Evolutionary conservation across 2,797 vertebrate genomes (phyloP), one percentile per base, ranked within the genome.

Genomic region (Sebastes iracundus): DNA sequence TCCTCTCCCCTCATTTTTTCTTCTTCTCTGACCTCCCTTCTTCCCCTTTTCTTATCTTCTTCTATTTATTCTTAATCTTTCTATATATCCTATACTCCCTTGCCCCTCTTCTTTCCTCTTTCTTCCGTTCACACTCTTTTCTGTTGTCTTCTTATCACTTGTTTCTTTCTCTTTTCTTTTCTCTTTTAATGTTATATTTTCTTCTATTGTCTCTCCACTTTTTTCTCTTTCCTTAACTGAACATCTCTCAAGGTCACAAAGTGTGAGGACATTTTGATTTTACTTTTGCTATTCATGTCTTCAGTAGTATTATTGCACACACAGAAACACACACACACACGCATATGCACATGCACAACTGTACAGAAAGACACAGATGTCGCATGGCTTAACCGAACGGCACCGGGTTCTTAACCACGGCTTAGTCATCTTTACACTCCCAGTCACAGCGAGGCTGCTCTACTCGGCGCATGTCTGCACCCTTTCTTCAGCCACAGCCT

Each of bases 361-460:
- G 58, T 35, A 77, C 56, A 71, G 71, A 32, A 49, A 75, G 33
- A 53, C 75, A 75, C 75, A 75, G 62, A 77, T 72, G 70, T 87
- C 80, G 20, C 60, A 66, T 61, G 80, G 86, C 74, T 83, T 82
- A 75, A 66, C 69, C n/a, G 68, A 77, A 77, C 5, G 79, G 70
- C 84, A 84, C 81, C 81, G 69, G 38, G 73, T 70, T 78, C 63
- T 79, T 58, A 55, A 74, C 13, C 25, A 8, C 35, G 69, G 83
- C 77, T 88, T 85, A 83, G 59, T 68, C 13, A 32, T 64, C 75
- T 81, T 85, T 78, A 81, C 67, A 74, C 60, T 61, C 11, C 38
- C 22, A 30, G 60, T 62, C 11, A 35, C 32, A 62, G 20, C n/a
- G 9, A 61, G 28, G 28, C 20, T n/a, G 28, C 28, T 61, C 6